Evolutionary conservation across 2,888 invertebrate species (phyloP), one percentile per base, ranked within the genome.

Genomic region (Pilophorus perplexus): DNA sequence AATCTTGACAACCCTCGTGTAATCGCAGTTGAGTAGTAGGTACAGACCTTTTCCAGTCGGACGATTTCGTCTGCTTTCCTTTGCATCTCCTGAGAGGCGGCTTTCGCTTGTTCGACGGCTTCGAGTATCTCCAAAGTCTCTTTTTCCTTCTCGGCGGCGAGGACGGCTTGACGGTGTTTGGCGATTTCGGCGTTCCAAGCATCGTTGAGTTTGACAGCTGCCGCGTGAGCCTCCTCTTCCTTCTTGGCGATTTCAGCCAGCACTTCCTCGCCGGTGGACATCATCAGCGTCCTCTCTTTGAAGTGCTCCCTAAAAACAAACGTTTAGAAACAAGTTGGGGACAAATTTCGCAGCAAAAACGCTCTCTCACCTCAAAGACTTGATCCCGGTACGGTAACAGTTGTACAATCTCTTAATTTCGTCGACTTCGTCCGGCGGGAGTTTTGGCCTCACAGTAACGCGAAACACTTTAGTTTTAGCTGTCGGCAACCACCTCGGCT

Each of bases 381-480:
- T 80, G 65, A 80, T 77, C 60, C 76, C 74, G 8, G 81, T 81
- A 59, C 83, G 83, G 74, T 92, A 92, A 74, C 85, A 84, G 71
- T 88, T 86, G 74, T 82, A 79, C 52, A 92, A 79, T 52, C 88
- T 81, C 72, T 79, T 74, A 1, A 89, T 75, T 77, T 92, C 91
- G 1, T 79, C 70, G 0, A 74, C 72, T 73, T 93, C 91, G 38
- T 87, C 88, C 67, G 74, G 73, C 0, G 85, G 79, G 52, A 86
- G 75, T 67, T 76, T 77, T 18, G 82, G 82, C 44, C 83, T 82
- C 72, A 80, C 79, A 0, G 88, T 85, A 68, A 92, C 81, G 71
- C 84, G 83, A 77, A 84, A 92, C 52, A 88, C 71, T 80, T 92
- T 93, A 72, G 84, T 85, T 79, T 88, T 90, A 0, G 92, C 92